phyloP scores from a whole-genome alignment of 2,888 invertebrate genomes.

The Drosophila quasianomalipes region DNA sequence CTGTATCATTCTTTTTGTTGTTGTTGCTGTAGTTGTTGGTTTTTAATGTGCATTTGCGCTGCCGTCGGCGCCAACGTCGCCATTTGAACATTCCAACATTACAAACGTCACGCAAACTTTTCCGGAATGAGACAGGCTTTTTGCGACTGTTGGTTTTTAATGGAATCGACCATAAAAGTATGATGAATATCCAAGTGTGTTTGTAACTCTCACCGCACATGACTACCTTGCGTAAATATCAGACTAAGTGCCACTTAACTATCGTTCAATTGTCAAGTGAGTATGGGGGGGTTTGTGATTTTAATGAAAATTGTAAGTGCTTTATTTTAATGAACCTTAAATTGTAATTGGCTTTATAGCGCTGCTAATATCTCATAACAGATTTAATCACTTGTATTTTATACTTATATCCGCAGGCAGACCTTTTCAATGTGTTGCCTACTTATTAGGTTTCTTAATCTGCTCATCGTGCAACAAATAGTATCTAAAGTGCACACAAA shows the following conservation, averaged over 20 bases:
- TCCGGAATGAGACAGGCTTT: constrained; percentile 25
- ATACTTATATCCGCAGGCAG: too few relatives aligned
- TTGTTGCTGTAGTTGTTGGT: constrained; percentile 57
- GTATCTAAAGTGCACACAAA: not conserved
- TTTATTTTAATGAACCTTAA: not conserved
- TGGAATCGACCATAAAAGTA: constrained; percentile 44
- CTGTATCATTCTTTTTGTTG: constrained; percentile 22
- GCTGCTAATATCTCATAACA: too few relatives aligned
- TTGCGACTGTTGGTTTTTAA: constrained; percentile 45
- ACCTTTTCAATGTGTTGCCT: not conserved
- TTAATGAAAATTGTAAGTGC: not conserved
- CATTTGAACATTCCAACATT: constrained; percentile 66
- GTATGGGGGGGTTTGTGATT: not conserved
- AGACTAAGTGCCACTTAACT: constrained; percentile 1
- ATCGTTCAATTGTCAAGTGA: not conserved
- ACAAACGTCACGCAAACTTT: constrained; percentile 62
- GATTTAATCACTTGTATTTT: not conserved
- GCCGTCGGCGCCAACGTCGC: constrained; percentile 56
- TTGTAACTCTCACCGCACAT: constrained; percentile 23
- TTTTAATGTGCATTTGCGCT: constrained; percentile 73
- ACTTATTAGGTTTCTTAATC: not conserved
- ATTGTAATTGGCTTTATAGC: not conserved
- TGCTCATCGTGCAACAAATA: not conserved
- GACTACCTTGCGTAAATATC: constrained; percentile 10
- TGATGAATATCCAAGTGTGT: constrained; percentile 40